Conservation (phyloP, 2,888 invertebrate species). For the Mylabris sibirica region DNA sequence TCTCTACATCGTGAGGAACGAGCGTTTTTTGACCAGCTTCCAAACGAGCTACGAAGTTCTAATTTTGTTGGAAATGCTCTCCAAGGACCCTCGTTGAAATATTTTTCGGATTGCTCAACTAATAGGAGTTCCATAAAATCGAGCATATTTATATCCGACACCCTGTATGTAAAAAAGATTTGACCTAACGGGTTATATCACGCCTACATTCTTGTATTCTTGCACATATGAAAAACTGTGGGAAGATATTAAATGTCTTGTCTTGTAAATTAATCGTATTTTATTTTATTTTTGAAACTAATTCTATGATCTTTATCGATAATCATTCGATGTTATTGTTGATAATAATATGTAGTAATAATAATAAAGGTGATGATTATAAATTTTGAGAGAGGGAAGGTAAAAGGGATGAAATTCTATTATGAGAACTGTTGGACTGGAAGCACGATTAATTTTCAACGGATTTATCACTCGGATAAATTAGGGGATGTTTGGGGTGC, state of each 20-base stretch:
- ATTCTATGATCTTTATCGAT: neutral
- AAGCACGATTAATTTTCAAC: neutral
- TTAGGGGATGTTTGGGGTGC: neutral
- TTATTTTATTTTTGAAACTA: neutral
- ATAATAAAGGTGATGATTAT: neutral
- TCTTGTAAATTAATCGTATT: neutral
- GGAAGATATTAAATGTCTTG: constrained; percentile 20
- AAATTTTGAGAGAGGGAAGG: neutral
- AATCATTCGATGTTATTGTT: neutral
- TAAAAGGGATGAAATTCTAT: neutral
- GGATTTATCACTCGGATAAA: neutral
- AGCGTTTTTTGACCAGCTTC: too few relatives aligned
- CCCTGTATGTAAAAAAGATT: constrained; percentile 32
- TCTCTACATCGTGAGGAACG: too few relatives aligned
- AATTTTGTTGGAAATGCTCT: too few relatives aligned
- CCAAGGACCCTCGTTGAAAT: too few relatives aligned
- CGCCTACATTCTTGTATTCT: constrained; percentile 31
- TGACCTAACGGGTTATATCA: constrained; percentile 36
- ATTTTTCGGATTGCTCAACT: too few relatives aligned
- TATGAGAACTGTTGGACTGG: neutral
- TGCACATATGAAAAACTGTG: constrained; percentile 26
- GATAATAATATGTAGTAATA: too few relatives aligned
- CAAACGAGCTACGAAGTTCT: too few relatives aligned
- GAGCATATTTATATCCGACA: too few relatives aligned
- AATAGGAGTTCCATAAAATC: too few relatives aligned